Conservation (phyloP, 2,113 vertebrate species). For the Puffinus mauretanicus region DNA sequence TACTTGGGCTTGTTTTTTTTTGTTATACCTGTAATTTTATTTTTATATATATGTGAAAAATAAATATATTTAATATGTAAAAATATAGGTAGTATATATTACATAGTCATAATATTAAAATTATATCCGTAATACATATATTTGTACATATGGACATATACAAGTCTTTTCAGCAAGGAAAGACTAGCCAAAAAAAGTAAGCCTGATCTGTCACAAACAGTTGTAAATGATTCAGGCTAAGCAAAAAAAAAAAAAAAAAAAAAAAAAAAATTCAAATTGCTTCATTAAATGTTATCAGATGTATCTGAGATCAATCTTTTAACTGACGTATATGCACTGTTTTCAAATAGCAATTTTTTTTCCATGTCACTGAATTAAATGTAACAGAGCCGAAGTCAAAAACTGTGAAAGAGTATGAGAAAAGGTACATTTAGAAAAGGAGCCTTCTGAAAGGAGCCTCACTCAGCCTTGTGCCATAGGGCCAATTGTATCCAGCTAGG, state of each 20-base stretch:
- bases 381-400: neutral
- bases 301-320: neutral
- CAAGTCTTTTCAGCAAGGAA: neutral
- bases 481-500: neutral
- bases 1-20: neutral
- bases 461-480: fast-evolving
- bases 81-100: neutral
- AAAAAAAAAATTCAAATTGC: neutral
- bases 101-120: neutral
- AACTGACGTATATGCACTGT: fast-evolving
- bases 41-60: neutral
- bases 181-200: neutral
- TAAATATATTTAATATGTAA: neutral
- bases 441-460: neutral
- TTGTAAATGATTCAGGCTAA: neutral
- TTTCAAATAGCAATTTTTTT: neutral
- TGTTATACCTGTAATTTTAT: neutral
- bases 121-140: fast-evolving
- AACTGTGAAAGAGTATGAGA: neutral
- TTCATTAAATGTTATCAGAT: neutral
- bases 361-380: neutral
- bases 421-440: neutral
- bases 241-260: neutral
- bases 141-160: neutral
- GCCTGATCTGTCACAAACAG: neutral